Evolutionary conservation across 2,888 invertebrate species (phyloP).

Genomic region (Caradrina clavipalpis): DNA sequence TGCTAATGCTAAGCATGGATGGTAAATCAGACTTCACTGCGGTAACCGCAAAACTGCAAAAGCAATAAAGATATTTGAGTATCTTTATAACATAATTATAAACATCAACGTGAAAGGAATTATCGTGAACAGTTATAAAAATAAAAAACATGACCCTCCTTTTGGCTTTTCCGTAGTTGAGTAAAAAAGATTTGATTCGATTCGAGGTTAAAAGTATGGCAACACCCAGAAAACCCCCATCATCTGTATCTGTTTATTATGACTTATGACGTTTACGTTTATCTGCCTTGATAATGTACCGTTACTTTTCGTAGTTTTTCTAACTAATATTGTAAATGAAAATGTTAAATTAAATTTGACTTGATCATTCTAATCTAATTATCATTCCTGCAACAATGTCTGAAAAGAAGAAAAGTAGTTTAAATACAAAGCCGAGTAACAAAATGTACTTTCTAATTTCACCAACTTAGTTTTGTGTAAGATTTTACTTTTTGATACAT

Average conservation of each 20-base stretch:
- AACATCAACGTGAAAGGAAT: too few relatives aligned
- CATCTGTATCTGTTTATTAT: not conserved
- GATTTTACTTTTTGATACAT: constrained; percentile 48
- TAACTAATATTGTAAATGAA: constrained; percentile 39
- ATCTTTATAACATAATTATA: too few relatives aligned
- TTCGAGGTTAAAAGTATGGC: too few relatives aligned
- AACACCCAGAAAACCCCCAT: too few relatives aligned
- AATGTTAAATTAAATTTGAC: constrained; percentile 26
- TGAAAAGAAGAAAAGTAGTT: constrained; percentile 46
- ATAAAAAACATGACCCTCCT: too few relatives aligned
- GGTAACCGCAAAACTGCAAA: too few relatives aligned
- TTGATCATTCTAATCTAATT: not conserved
- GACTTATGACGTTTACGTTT: not conserved
- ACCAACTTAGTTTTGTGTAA: constrained; percentile 29
- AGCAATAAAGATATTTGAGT: too few relatives aligned
- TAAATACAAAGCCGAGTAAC: constrained; percentile 25
- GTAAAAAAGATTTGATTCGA: too few relatives aligned
- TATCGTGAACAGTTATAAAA: too few relatives aligned
- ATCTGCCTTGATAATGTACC: not conserved
- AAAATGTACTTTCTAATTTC: constrained; percentile 62
- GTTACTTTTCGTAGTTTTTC: constrained; percentile 34
- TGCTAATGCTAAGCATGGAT: too few relatives aligned
- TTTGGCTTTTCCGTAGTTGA: too few relatives aligned
- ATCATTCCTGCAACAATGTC: constrained; percentile 30
- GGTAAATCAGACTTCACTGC: too few relatives aligned